Percentiles rank a stretch among this genome's conserved stretches.
Conservation (phyloP, 1,140 invertebrate genomes). For the Drosophila subpulchrella region DNA sequence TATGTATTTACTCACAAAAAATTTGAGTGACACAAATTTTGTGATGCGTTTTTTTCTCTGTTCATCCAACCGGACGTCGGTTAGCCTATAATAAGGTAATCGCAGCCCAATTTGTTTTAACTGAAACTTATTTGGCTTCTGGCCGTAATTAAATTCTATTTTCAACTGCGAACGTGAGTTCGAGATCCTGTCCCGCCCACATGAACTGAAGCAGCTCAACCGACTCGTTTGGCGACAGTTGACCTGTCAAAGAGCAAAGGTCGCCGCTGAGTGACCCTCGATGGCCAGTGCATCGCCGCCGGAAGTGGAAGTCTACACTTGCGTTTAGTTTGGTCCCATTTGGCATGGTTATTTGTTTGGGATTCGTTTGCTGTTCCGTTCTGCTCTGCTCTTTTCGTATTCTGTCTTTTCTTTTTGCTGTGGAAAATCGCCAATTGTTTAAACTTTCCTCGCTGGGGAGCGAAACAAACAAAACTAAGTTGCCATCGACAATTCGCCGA, state of each 20-base stretch:
- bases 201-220: slow-evolving; percentile 9
- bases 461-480: slow-evolving; percentile 48
- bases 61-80: slow-evolving; percentile 35
- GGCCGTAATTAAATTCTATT: slow-evolving; percentile 57
- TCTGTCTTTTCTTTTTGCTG: background rate
- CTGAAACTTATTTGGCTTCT: slow-evolving; percentile 47
- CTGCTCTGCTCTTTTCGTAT: slow-evolving; percentile 1
- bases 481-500: slow-evolving; percentile 41
- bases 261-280: slow-evolving; percentile 58
- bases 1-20: background rate
- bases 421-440: slow-evolving; percentile 48
- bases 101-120: slow-evolving; percentile 49
- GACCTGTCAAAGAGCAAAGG: slow-evolving; percentile 57
- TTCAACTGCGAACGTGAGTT: slow-evolving; percentile 31
- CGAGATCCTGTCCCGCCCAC: slow-evolving; percentile 33
- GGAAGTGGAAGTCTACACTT: slow-evolving; percentile 53
- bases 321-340: slow-evolving; percentile 14
- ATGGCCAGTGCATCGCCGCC: slow-evolving; percentile 60
- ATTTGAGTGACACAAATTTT: background rate
- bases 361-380: slow-evolving; percentile 15
- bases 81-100: slow-evolving; percentile 21
- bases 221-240: slow-evolving; percentile 46
- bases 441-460: slow-evolving; percentile 42
- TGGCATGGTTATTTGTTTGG: slow-evolving; percentile 61
- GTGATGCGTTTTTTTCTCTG: background rate